Base-by-base conservation (phyloP, 1,140 invertebrate genomes). In the Panagrolaimus sp. region DNA sequence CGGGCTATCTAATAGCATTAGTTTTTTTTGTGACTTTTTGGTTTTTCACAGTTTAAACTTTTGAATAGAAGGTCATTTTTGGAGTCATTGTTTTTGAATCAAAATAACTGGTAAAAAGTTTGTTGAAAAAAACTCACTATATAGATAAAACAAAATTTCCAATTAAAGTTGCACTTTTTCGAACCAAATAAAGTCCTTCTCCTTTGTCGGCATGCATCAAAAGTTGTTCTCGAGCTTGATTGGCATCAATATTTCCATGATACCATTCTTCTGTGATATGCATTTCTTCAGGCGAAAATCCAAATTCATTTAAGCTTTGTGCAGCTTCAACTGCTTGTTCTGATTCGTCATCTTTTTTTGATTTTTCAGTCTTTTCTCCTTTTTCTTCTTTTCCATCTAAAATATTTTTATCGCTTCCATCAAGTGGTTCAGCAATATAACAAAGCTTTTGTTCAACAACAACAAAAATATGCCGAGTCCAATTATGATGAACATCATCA, bases 261-360 rank as follows among this genome's bases (percentile, higher is more conserved):
- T 83, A 82, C 80, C 80, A 82, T 63, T 82, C 80, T 65, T 82
- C 80, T 12, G 81, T 83, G 8, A 82, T 73, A 52, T 82, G 80
- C 73, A 80, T 80, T 43, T 82, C 81, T 68, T 82, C 77, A n/a
- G 78, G 76, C 24, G 73, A 66, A 45, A 83, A 77, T 47, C 71
- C 81, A 52, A 79, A 78, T 55, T 71, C 76, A 63, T 21, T 38
- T 12, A 63, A 15, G 4, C 21, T 28, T 28, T 79, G 77, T 15
- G 81, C 79, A 14, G 68, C 79, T 12, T 55, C 70, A 4, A 7
- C 32, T 38, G 2, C 32, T 38, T 38, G 32, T 2, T n/a, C n/a
- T n/a, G n/a, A n/a, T n/a, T 38, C 32, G 55, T 81, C 78, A 7
- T 79, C 74, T n/a, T 43, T 48, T 7, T 46, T 67, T 2, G 52